Percentiles rank a stretch among this genome's conserved stretches.
Evolutionary conservation across 1,140 invertebrate genomes (phyloP).

Genomic region (Leptopilina clavipes): DNA sequence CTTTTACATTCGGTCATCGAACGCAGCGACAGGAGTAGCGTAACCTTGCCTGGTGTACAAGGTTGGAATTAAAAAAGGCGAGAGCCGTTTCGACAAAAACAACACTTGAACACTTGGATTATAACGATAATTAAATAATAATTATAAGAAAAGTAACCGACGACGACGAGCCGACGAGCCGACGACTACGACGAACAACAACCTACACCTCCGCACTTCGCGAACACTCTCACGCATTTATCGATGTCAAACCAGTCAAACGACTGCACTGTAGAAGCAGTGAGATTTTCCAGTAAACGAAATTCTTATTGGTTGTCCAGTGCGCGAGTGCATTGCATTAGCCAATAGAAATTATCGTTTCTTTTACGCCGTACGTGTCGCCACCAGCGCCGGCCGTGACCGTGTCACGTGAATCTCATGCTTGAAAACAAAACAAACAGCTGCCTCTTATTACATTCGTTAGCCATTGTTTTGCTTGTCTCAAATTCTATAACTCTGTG

Average conservation of each 20-base stretch:
- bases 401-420: constrained; percentile 72
- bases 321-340: constrained; percentile 52
- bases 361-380: constrained; percentile 53
- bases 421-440: constrained; percentile 74
- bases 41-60: constrained; percentile 28
- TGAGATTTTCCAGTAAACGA: constrained; percentile 51
- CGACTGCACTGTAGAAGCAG: constrained; percentile 61
- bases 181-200: constrained; percentile 51
- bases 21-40: constrained; percentile 31
- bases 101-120: neutral
- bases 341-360: constrained; percentile 59
- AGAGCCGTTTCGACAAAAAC: neutral
- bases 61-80: neutral
- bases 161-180: constrained; percentile 51
- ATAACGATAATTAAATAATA: neutral
- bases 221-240: constrained; percentile 73
- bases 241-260: constrained; percentile 70
- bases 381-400: constrained; percentile 49
- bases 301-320: constrained; percentile 56
- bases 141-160: constrained; percentile 9
- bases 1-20: constrained; percentile 20
- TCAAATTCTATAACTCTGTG: constrained; percentile 9
- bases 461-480: constrained; percentile 38
- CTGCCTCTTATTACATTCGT: constrained; percentile 59
- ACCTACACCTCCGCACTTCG: constrained; percentile 64